Evolutionary conservation across 2,888 invertebrate genomes (phyloP), one percentile per base, ranked within the genome.

Genomic region (Lamellibrachia satsuma): DNA sequence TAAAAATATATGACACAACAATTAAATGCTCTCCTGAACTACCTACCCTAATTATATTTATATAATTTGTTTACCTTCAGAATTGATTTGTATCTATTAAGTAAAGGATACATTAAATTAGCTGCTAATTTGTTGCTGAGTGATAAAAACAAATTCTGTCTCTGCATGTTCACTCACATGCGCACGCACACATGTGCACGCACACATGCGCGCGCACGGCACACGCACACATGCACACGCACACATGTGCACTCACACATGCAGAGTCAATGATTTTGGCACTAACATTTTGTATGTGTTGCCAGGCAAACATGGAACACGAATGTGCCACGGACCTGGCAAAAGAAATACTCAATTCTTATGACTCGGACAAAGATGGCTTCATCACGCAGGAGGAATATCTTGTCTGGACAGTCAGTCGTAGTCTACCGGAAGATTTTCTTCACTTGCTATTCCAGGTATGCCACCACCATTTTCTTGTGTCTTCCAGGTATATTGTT

Each of bases 341-440:
- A 11, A 90, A 39, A 52, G 52, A 90, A 52, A 92, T 92, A 27
- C 52, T 92, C 22, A 7, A 11, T 15, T 8, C 90, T 4, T 92
- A 93, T 52, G 93, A 92, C 57, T 52, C 57, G 27, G 91, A 92
- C 22, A 9, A 96, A 96, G 96, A 96, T 94, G 96, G 95, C 6
- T 95, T 94, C 91, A 95, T 98, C 51, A 97, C 98, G 0, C 97
- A 98, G 94, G 98, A 98, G 95, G 98, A 98, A 96, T 98, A 98
- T 96, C 97, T 98, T 94, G 98, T 98, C 95, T 98, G 98, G 98
- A 98, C 98, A 93, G 97, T 98, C 93, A 97, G 98, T 94, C 97
- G 98, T 94, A 97, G 97, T 91, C 95, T 97, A 27, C 95, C 97
- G 92, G 95, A 95, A 91, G 96, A 96, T 92, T 96, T 97, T 93